Percentiles rank a stretch among this genome's conserved stretches.
Conservation (phyloP, 2,888 invertebrate genomes). For the Rhopalosiphum nymphaeae region DNA sequence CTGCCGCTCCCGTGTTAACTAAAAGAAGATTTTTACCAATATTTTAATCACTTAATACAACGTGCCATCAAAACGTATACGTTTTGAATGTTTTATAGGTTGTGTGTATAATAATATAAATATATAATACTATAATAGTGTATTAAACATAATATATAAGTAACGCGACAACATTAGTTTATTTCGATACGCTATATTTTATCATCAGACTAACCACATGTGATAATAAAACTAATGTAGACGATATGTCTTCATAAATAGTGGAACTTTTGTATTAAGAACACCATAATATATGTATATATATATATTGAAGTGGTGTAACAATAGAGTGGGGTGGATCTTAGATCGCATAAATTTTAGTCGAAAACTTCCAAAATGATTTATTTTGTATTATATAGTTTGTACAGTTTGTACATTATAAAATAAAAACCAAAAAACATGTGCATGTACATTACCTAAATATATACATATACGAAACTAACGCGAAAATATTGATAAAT, state of each 20-base stretch:
- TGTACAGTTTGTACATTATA: background rate
- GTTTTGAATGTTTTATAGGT: background rate
- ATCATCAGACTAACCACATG: constrained; percentile 27
- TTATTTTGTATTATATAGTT: constrained; percentile 10
- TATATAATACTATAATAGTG: background rate
- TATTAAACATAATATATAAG: background rate
- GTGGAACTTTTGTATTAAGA: constrained; percentile 37
- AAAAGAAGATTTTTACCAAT: background rate
- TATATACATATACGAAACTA: background rate
- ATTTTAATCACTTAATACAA: background rate
- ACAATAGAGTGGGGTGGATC: constrained; percentile 29
- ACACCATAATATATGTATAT: background rate
- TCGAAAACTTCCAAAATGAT: constrained; percentile 40
- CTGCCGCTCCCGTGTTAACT: background rate
- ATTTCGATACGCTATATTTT: constrained; percentile 3
- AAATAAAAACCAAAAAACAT: background rate
- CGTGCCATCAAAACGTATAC: background rate
- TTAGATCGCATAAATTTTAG: constrained; percentile 33
- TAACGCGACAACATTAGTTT: background rate
- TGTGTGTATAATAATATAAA: background rate
- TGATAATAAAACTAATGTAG: constrained; percentile 24
- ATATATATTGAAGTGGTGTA: background rate
- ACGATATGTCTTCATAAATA: constrained; percentile 29
- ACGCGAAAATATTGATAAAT: background rate
- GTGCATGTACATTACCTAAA: background rate